Evolutionary conservation across 2,797 vertebrate species (phyloP), one percentile per base, ranked within the genome.

Genomic region (Hippocampus kuda): DNA sequence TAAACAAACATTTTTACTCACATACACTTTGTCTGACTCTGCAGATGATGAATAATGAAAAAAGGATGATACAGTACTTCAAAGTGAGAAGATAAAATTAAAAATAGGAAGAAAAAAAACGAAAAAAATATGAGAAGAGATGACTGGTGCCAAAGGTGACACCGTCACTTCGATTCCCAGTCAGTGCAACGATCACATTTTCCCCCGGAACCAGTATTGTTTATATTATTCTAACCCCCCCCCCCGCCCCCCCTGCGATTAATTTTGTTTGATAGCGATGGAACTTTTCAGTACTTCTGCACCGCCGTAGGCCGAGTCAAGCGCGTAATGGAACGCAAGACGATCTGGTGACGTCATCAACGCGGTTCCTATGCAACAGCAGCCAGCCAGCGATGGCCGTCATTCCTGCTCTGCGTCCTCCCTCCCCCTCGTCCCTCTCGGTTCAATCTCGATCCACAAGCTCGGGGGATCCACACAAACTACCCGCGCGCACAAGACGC

Each of bases 341-440:
- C 63, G 42, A 65, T 1, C 63, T 16, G 24, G 24, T 65, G 63
- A 65, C 63, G 63, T 65, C 63, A 65, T 10, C 27, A 24, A 65
- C 48, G 15, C 63, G 24, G 42, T 26, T 48, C 15, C 63, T 18
- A 27, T 27, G 44, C 63, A 48, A 48, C 24, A 27, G 63, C 42
- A 20, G 44, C 42, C 42, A 20, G 44, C 42, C 22, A 27, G 42
- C 24, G 24, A 65, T 48, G 63, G 44, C 63, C 15, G 24, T 18
- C 44, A 15, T 48, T 24, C 13, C n/a, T 4, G 24, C 10, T 65
- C 27, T 30, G 2, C 27, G 30, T 38, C 27, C 8, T 24, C 9
- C 46, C 34, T 38, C 34, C 34, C 34, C 34, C 34, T 44, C 42
- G 42, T 12, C 51, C 54, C 4, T 27, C 56, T 5, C 24, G 3